Conservation (phyloP, 2,797 vertebrate genomes). For the Cuculus canorus region DNA sequence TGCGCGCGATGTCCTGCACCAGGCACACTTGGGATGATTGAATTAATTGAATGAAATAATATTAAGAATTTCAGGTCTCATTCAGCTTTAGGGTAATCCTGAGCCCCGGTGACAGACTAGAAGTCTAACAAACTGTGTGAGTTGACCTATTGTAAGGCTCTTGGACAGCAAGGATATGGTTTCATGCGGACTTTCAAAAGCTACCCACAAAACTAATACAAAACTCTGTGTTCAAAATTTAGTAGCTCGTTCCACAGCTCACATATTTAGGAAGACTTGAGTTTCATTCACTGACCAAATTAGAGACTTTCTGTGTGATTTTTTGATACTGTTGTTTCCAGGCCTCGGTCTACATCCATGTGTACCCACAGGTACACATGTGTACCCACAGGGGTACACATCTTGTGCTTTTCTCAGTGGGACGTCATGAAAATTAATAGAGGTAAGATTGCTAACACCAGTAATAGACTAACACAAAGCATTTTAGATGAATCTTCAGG, state of each 20-base stretch:
- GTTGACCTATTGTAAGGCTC: background rate
- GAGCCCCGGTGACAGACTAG: background rate
- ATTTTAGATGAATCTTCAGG: background rate
- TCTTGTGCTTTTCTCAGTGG: background rate
- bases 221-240: background rate
- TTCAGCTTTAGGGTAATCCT: background rate
- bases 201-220: background rate
- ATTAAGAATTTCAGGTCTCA: background rate
- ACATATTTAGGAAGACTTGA: background rate
- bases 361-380: background rate
- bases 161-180: background rate
- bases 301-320: background rate
- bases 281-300: background rate
- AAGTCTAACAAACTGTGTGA: background rate
- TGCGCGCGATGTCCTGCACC: background rate
- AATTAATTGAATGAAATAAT: background rate
- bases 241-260: background rate
- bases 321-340: background rate
- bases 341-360: background rate
- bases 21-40: background rate
- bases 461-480: background rate
- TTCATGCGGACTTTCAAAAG: background rate
- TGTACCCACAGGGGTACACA: background rate
- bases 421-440: background rate
- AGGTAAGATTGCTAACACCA: background rate